These are phyloP conservation scores for Alsophila aescularia DNA, from an alignment of 2,888 invertebrate species.

Conservation along the genomic window DNA sequence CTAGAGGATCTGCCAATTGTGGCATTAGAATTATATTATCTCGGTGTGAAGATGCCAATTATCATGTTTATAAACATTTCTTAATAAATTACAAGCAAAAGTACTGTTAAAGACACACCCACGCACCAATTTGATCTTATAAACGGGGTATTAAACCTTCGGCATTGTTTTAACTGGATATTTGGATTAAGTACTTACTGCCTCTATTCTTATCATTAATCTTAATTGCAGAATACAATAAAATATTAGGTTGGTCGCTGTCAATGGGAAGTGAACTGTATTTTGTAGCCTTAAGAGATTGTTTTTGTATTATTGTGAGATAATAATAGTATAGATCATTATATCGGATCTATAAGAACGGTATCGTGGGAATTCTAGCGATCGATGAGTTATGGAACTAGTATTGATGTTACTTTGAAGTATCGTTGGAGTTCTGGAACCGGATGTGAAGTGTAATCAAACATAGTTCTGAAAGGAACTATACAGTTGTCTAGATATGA, in stretches of 20 bases:
- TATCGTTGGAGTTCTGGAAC: conserved; percentile 26
- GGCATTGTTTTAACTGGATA: conserved; percentile 71
- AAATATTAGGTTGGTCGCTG: conserved; percentile 66
- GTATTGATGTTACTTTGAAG: conserved; percentile 40
- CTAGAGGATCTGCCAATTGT: background rate
- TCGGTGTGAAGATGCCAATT: conserved; percentile 40
- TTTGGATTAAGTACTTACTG: conserved; percentile 83
- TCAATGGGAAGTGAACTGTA: conserved; percentile 59
- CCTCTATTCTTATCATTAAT: conserved; percentile 82
- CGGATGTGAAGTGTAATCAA: conserved; percentile 37
- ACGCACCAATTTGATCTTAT: conserved; percentile 71
- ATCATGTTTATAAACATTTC: conserved; percentile 49
- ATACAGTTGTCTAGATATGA: conserved; percentile 20
- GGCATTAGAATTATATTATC: conserved; percentile 28
- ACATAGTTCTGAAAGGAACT: conserved; percentile 2
- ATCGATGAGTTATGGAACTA: conserved; percentile 69
- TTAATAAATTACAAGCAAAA: conserved; percentile 53
- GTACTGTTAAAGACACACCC: conserved; percentile 59
- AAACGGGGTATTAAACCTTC: conserved; percentile 65
- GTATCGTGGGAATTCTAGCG: conserved; percentile 79
- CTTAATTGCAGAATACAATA: conserved; percentile 84
- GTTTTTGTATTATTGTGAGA: conserved; percentile 48
- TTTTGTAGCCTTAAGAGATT: conserved; percentile 54
- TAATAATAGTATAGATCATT: conserved; percentile 78
- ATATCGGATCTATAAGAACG: conserved; percentile 77